Evolutionary conservation across 2,797 vertebrate genomes (phyloP), one percentile per base, ranked within the genome.

Genomic region (Syncerus caffer): DNA sequence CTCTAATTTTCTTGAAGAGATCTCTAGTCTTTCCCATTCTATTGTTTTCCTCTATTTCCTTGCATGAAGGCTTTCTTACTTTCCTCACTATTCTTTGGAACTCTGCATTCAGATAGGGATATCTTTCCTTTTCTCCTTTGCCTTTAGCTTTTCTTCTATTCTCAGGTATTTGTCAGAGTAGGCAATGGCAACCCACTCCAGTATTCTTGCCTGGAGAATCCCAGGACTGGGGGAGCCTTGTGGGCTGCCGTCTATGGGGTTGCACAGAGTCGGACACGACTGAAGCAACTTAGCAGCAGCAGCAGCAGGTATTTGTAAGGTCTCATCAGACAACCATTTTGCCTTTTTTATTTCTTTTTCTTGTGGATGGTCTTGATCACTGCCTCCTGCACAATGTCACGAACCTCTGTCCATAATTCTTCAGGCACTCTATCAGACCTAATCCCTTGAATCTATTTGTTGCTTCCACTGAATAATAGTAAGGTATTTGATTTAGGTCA

Each of bases 191-290:
- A 29, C 58, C 12, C 27, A 6, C 12, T 60, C 27, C 27, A 29
- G 12, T 60, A 60, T 60, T 60, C 12, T 60, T 29, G 27, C 58
- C 58, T 60, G 27, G 6, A 60, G 12, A 29, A 60, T 60, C 12
- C 27, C 58, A 60, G 58, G 58, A 27, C 60, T 60, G 58, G 12
- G 58, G 2, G 27, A 60, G 27, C 5, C 6, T 60, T 12, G 58
- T 29, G 58, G 27, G 27, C 58, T 60, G 58, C 58, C 10, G 0
- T 60, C 27, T 60, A 60, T 29, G 58, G 58, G 58, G 2, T 60
- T n/a, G n/a, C n/a, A n/a, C n/a, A 60, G 5, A 60, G 12, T 60
- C 1, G 0, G 27, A 14, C 27, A 60, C 1, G 27, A 60, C 27
- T 60, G 58, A 60, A 60, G 58, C 27, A 60, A 14, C 2, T 29